Evolutionary conservation across 2,888 invertebrate species (phyloP), one percentile per base, ranked within the genome.

Genomic region (Xanthia togata): DNA sequence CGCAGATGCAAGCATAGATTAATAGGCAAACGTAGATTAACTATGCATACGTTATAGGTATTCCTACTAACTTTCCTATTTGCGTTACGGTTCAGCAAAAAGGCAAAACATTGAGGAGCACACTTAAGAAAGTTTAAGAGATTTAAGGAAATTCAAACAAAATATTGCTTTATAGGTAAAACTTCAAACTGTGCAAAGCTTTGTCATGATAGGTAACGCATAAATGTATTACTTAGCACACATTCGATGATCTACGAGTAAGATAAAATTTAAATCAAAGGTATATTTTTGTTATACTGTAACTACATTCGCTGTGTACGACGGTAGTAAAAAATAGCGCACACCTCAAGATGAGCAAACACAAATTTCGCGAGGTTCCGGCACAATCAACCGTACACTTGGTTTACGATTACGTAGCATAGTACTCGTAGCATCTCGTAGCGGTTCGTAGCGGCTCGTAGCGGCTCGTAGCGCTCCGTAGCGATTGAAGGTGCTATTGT

Each of bases 321-420:
- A 79, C 70, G 77, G 75, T 70, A 82, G 82, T 78, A 80, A 86
- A 84, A 81, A 74, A 82, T 72, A 86, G 86, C 88, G 89, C 87
- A 78, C 90, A 90, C 92, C 91, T 94, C 91, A 93, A 94, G 93
- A 93, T 94, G 94, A 94, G 93, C 95, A 95, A 95, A 95, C 95
- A 96, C 94, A 95, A 96, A 96, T 94, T 94, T 93, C 93, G 93
- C 93, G 93, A 95, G 94, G 95, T 95, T 95, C 92, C 88, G 88
- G 89, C 89, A 93, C 94, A 95, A 95, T 95, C 95, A 95, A 93
- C 94, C 86, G 88, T 85, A 91, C 90, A 91, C 91, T 91, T 90
- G 92, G 92, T 93, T 93, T 70, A 47, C 57, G 38, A 72, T 26
- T 65, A 41, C 41, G 41, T 41, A 41, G 41, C 41, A 1, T 41